Base-by-base conservation (phyloP, 2,888 invertebrate species). In the Mythimna albipuncta region DNA sequence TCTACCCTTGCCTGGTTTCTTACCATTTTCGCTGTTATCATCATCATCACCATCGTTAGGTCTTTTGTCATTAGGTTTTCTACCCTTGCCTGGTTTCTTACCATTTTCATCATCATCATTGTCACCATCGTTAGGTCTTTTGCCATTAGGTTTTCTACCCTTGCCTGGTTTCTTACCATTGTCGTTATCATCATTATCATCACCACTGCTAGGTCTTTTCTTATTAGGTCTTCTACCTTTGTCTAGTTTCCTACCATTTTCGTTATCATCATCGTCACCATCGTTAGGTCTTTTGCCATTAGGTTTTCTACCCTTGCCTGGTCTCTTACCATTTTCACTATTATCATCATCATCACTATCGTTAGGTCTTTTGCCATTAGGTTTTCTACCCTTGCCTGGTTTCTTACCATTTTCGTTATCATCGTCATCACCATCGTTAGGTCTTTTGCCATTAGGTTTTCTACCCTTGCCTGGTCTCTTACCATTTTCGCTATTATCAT, bases 121-220 rank as follows among this genome's bases (percentile, higher is more conserved):
- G 6, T 50, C 16, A 50, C 5, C 47, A 19, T 19, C n/a, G 0
- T 1, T 0, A 9, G 52, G 7, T 1, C 0, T 52, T 7, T 9
- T 16, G 2, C 16, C 16, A 47, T 1, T n/a, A 3, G 52, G 7
- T 52, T n/a, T 52, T 9, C 2, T 9, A 3, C 52, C 9, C 1
- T n/a, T 52, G 2, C 10, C 50, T 19, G 50, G n/a, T 50, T n/a
- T 50, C 0, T n/a, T 19, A 7, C 16, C 47, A 9, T 10, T 41
- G 2, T 41, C 41, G 0, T 41, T 2, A 19, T 50, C 16, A 50
- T 19, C 47, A 19, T 50, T 6, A 19, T 19, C 19, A 50, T 19
- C 50, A 16, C 4, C 9, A n/a, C 3, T 10, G 0, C 3, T 0
- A 9, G 52, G 7, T 1, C 0, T 52, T 7, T 9, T 16, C 0